Percentiles rank a stretch among this genome's conserved stretches.
These are phyloP conservation scores for Drosophila prolongata DNA, from an alignment of 2,888 invertebrate genomes.

Conservation along the genomic window DNA sequence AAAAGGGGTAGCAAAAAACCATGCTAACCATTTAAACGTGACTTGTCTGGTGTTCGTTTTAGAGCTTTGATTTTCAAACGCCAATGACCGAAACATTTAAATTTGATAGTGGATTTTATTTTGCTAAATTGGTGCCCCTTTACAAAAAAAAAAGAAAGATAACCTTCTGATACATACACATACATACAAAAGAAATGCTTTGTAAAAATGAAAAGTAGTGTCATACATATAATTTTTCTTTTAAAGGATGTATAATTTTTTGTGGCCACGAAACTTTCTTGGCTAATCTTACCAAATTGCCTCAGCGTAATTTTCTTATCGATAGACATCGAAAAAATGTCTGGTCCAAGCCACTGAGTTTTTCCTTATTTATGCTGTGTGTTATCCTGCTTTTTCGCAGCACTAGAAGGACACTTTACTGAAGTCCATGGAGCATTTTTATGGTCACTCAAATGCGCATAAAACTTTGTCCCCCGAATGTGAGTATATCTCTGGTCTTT, in stretches of 20 bases:
- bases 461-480: constrained; percentile 53
- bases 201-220: no score
- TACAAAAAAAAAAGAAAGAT: neutral
- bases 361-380: constrained; percentile 14
- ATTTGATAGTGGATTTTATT: neutral
- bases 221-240: no score
- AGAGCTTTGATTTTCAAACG: constrained; percentile 1
- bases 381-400: constrained; percentile 17
- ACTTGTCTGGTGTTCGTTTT: neutral
- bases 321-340: constrained; percentile 49
- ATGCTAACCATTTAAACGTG: constrained; percentile 5
- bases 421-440: constrained; percentile 54
- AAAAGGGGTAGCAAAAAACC: neutral
- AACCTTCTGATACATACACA: no score
- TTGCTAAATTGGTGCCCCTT: neutral
- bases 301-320: constrained; percentile 70
- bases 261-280: constrained; percentile 26
- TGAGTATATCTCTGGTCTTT: constrained; percentile 49
- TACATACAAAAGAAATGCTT: no score
- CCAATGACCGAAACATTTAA: neutral
- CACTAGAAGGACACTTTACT: constrained; percentile 45
- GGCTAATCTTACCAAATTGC: constrained; percentile 70
- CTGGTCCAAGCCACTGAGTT: constrained; percentile 38
- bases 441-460: constrained; percentile 74
- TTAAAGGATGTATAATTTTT: neutral